A percentile compares a stretch with the other conserved stretches of the same genome.
Conservation (phyloP, 2,797 vertebrate species). For the Tokudaia tokunoshimensis region DNA sequence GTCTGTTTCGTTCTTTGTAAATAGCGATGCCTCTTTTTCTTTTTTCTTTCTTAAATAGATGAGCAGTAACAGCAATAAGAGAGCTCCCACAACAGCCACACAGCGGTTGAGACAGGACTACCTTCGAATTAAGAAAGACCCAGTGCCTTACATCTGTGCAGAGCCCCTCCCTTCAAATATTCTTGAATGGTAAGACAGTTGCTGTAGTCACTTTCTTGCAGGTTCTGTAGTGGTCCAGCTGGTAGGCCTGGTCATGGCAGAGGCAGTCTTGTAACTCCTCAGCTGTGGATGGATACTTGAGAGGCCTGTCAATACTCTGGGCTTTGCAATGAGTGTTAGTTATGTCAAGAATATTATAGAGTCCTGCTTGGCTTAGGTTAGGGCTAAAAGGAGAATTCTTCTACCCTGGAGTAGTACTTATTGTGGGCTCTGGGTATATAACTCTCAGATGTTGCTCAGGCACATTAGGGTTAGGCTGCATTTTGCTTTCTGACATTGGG, state of each 20-base stretch:
- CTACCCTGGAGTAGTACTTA: neutral
- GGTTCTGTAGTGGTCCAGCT: neutral
- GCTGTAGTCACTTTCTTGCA: neutral
- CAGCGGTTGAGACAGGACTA: conserved; percentile 99
- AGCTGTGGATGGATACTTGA: neutral
- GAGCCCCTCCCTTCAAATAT: conserved; percentile 99
- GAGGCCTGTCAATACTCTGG: neutral
- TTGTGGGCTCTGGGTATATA: neutral
- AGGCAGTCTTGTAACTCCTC: too few relatives aligned
- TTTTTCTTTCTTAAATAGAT: conserved; percentile 88
- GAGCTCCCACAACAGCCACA: conserved; percentile 97
- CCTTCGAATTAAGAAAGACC: conserved; percentile 99
- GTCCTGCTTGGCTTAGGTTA: neutral
- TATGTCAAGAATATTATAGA: fast-evolving
- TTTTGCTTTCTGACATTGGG: neutral
- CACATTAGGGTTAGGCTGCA: neutral
- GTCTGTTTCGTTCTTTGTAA: neutral
- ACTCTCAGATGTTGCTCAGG: neutral
- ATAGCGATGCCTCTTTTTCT: neutral
- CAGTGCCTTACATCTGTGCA: conserved; percentile 99
- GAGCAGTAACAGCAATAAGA: conserved; percentile 97
- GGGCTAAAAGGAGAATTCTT: neutral
- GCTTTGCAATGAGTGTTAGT: fast-evolving
- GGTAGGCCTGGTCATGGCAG: too few relatives aligned
- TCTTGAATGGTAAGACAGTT: conserved; percentile 94